Conservation (phyloP, 1,140 invertebrate genomes). For the Lamellibrachia luymesi region DNA sequence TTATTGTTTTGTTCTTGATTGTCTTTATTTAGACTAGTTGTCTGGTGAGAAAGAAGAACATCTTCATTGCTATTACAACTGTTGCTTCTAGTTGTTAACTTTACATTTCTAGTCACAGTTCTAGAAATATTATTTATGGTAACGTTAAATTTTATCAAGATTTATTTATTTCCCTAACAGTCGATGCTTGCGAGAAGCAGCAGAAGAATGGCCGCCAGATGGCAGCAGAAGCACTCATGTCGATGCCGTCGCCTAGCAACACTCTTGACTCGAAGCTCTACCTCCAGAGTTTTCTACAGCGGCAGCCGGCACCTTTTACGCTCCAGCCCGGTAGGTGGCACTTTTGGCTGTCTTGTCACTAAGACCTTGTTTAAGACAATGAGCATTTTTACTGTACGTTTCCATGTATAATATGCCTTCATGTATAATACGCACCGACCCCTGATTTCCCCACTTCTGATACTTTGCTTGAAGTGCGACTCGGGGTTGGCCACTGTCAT, state of each 20-base stretch:
- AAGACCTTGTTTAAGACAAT: neutral
- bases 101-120: neutral
- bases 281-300: constrained; percentile 63
- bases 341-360: neutral
- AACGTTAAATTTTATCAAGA: neutral
- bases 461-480: too few species aligned
- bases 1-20: neutral
- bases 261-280: constrained; percentile 54
- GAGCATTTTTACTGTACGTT: too few species aligned
- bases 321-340: neutral
- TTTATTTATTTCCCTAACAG: constrained; percentile 37
- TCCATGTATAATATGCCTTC: too few species aligned
- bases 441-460: too few species aligned
- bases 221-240: constrained; percentile 49
- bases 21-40: neutral
- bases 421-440: too few species aligned
- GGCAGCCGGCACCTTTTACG: neutral
- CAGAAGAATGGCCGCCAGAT: constrained; percentile 44
- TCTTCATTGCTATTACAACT: neutral
- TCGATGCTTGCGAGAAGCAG: constrained; percentile 52
- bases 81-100: neutral
- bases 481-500: too few species aligned
- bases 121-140: neutral
- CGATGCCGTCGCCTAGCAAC: constrained; percentile 49
- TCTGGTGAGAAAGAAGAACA: neutral